Evolutionary conservation across 2,113 vertebrate genomes (phyloP), one percentile per base, ranked within the genome.

Genomic region (Helogale parvula): DNA sequence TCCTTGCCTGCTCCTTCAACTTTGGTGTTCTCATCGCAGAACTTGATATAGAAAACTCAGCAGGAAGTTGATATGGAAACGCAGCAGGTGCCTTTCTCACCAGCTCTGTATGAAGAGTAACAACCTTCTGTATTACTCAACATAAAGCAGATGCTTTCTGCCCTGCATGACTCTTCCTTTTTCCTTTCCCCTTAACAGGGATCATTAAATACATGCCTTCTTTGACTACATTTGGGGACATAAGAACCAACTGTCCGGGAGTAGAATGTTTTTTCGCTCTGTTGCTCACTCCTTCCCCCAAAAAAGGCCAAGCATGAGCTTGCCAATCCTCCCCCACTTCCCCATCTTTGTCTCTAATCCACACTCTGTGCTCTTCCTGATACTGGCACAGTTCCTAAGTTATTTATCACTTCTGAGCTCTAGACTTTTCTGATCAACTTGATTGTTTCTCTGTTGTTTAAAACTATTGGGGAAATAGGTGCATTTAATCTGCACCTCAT

Each of bases 51-150:
- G 93, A 84, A 95, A 95, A 92, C 88, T 60, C 96, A 94, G 93
- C 95, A 38, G 96, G 96, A 95, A 94, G 82, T 66, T 84, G 94
- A 93, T 93, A n/a, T 0, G 87, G 92, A 90, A 96, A 96, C 94
- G 31, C 96, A 97, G 97, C 97, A 84, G 89, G 94, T 60, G 35
- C 52, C 41, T 94, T 84, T 93, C 93, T 90, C 57, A 50, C 77
- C 79, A 87, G 95, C 90, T 21, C 92, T 25, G 3, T 41, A 33
- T 80, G 95, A 94, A 80, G 68, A 89, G 54, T 31, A 87, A n/a
- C 74, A 47, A 41, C 92, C 77, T 94, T 89, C 92, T 71, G 80
- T 84, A 90, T 93, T 63, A 33, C 95, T 97, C 83, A 83, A 38
- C 90, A 85, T 71, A 90, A 90, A 96, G 92, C 87, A 71, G 27